phyloP scores from a whole-genome alignment of 2,797 vertebrate species.

The Anas bahamensis region DNA sequence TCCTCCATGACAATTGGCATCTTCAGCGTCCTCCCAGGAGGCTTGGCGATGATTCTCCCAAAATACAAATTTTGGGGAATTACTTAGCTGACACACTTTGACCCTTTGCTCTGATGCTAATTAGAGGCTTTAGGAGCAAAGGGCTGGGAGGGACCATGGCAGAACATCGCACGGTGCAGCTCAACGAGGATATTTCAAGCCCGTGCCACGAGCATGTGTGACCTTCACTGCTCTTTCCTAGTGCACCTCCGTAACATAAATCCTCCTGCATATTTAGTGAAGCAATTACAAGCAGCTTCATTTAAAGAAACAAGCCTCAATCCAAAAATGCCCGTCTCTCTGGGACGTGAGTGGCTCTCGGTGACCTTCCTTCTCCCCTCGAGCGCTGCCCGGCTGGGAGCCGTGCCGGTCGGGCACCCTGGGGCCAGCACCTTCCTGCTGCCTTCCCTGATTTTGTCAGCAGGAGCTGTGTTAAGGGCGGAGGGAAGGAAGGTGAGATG shows the following conservation, averaged over 20 bases:
- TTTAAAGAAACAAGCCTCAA: conserved; percentile 54
- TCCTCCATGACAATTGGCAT: not conserved
- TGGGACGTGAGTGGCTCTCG: not conserved
- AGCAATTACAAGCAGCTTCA: conserved; percentile 57
- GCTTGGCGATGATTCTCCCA: no score
- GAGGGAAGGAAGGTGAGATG: not conserved
- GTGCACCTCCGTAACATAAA: conserved; percentile 53
- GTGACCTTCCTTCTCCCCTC: conserved; percentile 39
- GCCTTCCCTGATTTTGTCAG: not conserved
- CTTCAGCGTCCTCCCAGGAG: not conserved
- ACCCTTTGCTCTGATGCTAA: not conserved
- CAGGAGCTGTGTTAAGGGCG: not conserved
- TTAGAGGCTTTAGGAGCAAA: not conserved
- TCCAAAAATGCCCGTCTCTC: not conserved
- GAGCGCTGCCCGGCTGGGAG: not conserved
- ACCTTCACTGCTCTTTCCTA: conserved; percentile 50
- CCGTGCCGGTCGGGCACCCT: not conserved
- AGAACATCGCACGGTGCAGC: not conserved
- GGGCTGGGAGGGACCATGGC: not conserved
- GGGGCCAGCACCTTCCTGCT: not conserved
- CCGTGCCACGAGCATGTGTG: not conserved
- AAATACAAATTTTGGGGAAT: not conserved
- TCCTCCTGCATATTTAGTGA: conserved; percentile 65
- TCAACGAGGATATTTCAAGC: not conserved
- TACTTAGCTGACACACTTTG: rapidly evolving